phyloP scores from a whole-genome alignment of 2,797 vertebrate species.

The Tympanoctomys barrerae region DNA sequence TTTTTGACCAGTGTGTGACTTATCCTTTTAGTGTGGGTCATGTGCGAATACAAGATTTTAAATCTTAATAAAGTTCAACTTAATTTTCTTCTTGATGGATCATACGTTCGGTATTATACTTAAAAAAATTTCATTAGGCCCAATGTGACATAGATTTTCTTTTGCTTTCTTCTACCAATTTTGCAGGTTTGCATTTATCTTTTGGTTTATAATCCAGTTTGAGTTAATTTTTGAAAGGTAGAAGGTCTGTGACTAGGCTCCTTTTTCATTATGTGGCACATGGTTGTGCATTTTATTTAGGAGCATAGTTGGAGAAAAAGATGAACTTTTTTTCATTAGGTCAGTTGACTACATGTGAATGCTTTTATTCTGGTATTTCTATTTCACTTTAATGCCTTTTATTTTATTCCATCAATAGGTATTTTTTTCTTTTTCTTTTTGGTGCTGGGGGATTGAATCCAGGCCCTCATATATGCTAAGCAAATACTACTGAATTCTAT shows the following conservation, averaged over 20 bases:
- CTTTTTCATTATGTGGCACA: background rate
- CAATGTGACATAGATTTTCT: background rate
- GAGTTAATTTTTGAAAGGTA: background rate
- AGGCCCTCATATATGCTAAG: background rate
- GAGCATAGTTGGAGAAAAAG: background rate
- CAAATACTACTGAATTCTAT: background rate
- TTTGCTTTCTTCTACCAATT: background rate
- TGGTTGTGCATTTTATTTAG: background rate
- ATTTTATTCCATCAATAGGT: background rate
- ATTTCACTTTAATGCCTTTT: background rate
- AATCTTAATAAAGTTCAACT: background rate
- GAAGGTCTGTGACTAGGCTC: background rate
- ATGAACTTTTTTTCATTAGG: background rate
- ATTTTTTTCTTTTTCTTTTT: background rate
- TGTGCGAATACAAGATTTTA: background rate
- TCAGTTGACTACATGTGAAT: background rate
- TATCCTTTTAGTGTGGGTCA: background rate
- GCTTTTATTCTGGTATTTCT: background rate
- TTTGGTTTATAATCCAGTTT: background rate
- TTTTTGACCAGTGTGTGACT: background rate
- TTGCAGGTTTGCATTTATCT: background rate
- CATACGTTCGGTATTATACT: background rate
- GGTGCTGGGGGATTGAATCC: background rate
- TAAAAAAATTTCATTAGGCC: background rate
- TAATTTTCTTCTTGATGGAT: background rate